Evolutionary conservation across 2,888 invertebrate species (phyloP).

Genomic region (Sarcophaga rosellei): DNA sequence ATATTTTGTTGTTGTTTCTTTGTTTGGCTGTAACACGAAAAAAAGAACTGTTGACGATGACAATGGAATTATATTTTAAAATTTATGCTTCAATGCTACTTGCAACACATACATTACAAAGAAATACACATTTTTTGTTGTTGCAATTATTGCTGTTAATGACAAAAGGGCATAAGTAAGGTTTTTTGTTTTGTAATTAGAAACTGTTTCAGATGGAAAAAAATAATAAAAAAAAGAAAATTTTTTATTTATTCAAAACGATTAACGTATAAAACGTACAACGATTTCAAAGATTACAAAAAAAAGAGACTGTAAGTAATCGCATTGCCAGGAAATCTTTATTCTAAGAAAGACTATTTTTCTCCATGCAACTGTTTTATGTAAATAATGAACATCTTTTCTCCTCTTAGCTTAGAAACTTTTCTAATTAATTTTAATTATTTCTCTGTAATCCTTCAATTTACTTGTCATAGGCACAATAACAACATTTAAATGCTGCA

Average conservation of each 20-base stretch:
- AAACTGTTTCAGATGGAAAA: no score
- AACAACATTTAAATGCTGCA: constrained; percentile 28
- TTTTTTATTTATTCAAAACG: no score
- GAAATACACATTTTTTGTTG: neutral
- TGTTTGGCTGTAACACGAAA: constrained; percentile 45
- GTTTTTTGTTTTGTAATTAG: no score
- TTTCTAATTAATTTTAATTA: constrained; percentile 21
- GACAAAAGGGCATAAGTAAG: constrained; percentile 32
- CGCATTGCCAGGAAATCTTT: neutral
- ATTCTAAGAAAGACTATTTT: neutral
- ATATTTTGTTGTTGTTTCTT: constrained; percentile 16
- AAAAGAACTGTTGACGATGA: constrained; percentile 60
- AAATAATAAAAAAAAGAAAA: no score
- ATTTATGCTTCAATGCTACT: constrained; percentile 62
- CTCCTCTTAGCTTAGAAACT: no score
- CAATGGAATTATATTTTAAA: constrained; percentile 65
- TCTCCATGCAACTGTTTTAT: neutral
- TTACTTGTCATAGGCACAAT: constrained; percentile 54
- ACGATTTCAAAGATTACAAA: no score
- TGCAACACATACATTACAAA: constrained; percentile 48
- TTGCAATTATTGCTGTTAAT: neutral
- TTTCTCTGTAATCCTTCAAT: constrained; percentile 17
- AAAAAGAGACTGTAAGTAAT: no score
- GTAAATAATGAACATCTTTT: no score
- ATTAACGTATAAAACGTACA: no score